These are phyloP conservation scores for Apodemia mormo DNA, from an alignment of 2,888 invertebrate genomes.

Conservation along the genomic window DNA sequence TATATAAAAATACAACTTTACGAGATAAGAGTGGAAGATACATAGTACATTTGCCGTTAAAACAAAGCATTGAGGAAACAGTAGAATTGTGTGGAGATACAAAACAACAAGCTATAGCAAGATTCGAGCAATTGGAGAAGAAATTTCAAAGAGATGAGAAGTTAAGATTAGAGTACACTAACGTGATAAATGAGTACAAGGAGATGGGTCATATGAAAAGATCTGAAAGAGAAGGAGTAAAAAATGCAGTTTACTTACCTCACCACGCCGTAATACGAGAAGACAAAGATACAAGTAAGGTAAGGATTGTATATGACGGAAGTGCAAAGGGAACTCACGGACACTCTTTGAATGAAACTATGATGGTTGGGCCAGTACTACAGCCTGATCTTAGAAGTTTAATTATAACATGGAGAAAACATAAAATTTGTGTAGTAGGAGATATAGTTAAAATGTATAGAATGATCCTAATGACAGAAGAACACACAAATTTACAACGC, in stretches of 20 bases:
- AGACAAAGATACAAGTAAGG: too few relatives aligned
- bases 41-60: conserved; percentile 33
- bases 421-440: conserved; percentile 37
- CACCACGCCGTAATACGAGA: conserved; percentile 36
- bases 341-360: conserved; percentile 36
- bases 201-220: conserved; percentile 35
- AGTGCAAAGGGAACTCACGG: conserved; percentile 30
- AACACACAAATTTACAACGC: conserved; percentile 39
- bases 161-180: conserved; percentile 32
- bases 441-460: conserved; percentile 45
- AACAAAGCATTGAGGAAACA: too few relatives aligned
- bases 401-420: conserved; percentile 38
- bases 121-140: conserved; percentile 33
- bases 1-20: conserved; percentile 27
- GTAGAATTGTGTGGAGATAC: conserved; percentile 31
- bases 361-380: conserved; percentile 37
- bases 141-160: conserved; percentile 30
- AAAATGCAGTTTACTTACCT: conserved; percentile 34
- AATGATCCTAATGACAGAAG: conserved; percentile 33
- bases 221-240: conserved; percentile 15
- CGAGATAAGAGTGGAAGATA: conserved; percentile 34
- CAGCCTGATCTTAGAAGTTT: conserved; percentile 40
- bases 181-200: conserved; percentile 33
- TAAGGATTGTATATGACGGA: conserved; percentile 39
- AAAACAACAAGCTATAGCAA: conserved; percentile 34